Percentiles rank a stretch among this genome's conserved stretches.
These are phyloP conservation scores for Zenarchopterus dispar DNA, from an alignment of 2,797 vertebrate genomes.

Conservation along the genomic window DNA sequence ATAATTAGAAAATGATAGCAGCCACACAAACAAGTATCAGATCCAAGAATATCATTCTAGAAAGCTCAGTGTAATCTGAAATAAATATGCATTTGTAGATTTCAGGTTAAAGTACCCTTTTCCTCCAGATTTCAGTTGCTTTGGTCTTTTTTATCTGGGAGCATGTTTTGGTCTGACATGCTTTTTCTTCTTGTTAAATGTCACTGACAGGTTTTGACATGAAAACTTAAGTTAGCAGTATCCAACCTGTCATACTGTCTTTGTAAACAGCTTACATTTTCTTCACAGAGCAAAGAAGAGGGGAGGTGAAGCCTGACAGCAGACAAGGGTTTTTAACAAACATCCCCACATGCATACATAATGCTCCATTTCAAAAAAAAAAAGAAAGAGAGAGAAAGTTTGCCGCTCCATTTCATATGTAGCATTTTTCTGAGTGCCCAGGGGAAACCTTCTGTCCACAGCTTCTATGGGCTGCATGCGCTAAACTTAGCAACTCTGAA, in stretches of 20 bases:
- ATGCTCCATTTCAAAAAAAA: slow-evolving; percentile 68
- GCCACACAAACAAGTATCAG: no score
- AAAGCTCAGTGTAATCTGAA: not conserved
- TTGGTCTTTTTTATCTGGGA: slow-evolving; percentile 46
- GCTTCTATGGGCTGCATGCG: slow-evolving; percentile 44
- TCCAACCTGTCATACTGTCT: slow-evolving; percentile 84
- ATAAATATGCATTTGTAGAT: slow-evolving; percentile 21
- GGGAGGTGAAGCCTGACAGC: slow-evolving; percentile 77
- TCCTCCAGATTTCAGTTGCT: slow-evolving; percentile 55
- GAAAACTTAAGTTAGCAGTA: slow-evolving; percentile 86
- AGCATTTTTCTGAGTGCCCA: slow-evolving; percentile 58
- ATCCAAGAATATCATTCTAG: no score
- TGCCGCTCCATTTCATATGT: slow-evolving; percentile 71
- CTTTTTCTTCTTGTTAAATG: slow-evolving; percentile 84
- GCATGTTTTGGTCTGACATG: slow-evolving; percentile 66
- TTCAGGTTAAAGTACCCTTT: slow-evolving; percentile 53
- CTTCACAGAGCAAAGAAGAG: slow-evolving; percentile 67
- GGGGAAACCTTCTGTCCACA: slow-evolving; percentile 70
- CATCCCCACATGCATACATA: slow-evolving; percentile 78
- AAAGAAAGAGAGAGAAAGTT: slow-evolving; percentile 34
- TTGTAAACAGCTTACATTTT: slow-evolving; percentile 84
- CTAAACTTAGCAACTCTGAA: slow-evolving; percentile 63
- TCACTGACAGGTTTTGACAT: slow-evolving; percentile 86
- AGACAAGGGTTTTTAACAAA: slow-evolving; percentile 79
- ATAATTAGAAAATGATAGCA: no score